These are phyloP conservation scores for Drosophila funebris DNA, from an alignment of 1,140 invertebrate species.

Conservation along the genomic window DNA sequence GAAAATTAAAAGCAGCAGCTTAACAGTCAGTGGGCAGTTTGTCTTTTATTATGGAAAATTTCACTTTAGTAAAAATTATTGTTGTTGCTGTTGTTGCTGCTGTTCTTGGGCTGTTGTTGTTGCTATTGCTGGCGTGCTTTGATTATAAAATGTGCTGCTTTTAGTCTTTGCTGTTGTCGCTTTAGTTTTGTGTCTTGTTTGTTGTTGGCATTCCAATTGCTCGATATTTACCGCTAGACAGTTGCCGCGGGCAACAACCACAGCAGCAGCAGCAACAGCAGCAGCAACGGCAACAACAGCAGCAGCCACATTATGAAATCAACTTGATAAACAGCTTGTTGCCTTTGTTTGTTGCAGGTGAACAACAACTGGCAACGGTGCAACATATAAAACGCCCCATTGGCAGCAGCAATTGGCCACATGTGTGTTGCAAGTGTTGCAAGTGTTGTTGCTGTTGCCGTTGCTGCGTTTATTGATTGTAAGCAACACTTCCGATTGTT, in stretches of 20 bases:
- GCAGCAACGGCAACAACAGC: constrained; percentile 20
- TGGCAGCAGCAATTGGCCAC: constrained; percentile 39
- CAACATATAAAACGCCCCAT: constrained; percentile 10
- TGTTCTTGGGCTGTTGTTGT: not conserved
- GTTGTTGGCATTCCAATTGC: constrained; percentile 41
- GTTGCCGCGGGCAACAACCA: constrained; percentile 30
- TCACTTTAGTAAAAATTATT: constrained; percentile 30
- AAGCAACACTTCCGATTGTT: constrained; percentile 44
- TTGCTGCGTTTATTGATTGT: constrained; percentile 36
- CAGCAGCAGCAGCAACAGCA: constrained; percentile 8
- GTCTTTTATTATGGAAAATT: constrained; percentile 36
- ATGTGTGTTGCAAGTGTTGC: constrained; percentile 30
- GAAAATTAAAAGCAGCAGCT: constrained; percentile 43
- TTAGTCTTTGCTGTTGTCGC: not conserved
- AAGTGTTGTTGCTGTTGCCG: constrained; percentile 3
- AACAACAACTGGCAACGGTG: constrained; percentile 16
- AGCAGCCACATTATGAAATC: constrained; percentile 42
- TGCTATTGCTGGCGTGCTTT: constrained; percentile 29
- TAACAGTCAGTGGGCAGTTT: constrained; percentile 26
- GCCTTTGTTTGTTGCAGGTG: constrained; percentile 2
- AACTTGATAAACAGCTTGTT: constrained; percentile 29
- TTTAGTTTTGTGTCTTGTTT: constrained; percentile 11
- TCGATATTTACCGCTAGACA: constrained; percentile 49
- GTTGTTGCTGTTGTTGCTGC: not conserved
- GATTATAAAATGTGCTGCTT: constrained; percentile 15